Evolutionary conservation across 2,888 invertebrate genomes (phyloP).

Genomic region (Chrysopilus asiliformis): DNA sequence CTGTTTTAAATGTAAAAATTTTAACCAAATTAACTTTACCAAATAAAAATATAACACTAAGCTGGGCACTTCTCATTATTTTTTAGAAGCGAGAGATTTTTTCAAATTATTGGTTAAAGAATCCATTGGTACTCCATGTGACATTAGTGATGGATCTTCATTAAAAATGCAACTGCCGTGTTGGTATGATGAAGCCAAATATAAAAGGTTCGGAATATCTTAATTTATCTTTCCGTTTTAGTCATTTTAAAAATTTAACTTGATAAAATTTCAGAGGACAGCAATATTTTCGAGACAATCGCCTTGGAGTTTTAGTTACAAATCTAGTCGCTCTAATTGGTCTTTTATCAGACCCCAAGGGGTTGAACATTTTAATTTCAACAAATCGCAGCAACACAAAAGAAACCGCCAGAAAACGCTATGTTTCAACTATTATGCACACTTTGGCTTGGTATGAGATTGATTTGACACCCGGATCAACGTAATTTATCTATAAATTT

Average conservation of each 20-base stretch:
- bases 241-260: background rate
- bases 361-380: constrained; percentile 48
- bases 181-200: constrained; percentile 15
- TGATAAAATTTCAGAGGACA: constrained; percentile 45
- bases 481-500: too few species aligned
- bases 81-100: constrained; percentile 9
- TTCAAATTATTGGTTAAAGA: constrained; percentile 4
- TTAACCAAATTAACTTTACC: too few species aligned
- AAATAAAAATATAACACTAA: too few species aligned
- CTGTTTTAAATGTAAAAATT: too few species aligned
- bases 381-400: constrained; percentile 51
- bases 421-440: constrained; percentile 58
- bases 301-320: constrained; percentile 47
- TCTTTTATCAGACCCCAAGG: constrained; percentile 53
- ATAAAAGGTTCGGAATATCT: constrained; percentile 13
- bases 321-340: constrained; percentile 58
- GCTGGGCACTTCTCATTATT: too few species aligned
- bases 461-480: constrained; percentile 47
- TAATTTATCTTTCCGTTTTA: background rate
- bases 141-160: too few species aligned
- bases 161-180: constrained; percentile 8
- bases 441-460: constrained; percentile 60
- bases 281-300: constrained; percentile 49
- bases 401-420: constrained; percentile 51
- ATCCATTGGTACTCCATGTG: constrained; percentile 7